These are phyloP conservation scores for Myioborus melanocephalus DNA, from an alignment of 2,797 vertebrate species.

Conservation along the genomic window DNA sequence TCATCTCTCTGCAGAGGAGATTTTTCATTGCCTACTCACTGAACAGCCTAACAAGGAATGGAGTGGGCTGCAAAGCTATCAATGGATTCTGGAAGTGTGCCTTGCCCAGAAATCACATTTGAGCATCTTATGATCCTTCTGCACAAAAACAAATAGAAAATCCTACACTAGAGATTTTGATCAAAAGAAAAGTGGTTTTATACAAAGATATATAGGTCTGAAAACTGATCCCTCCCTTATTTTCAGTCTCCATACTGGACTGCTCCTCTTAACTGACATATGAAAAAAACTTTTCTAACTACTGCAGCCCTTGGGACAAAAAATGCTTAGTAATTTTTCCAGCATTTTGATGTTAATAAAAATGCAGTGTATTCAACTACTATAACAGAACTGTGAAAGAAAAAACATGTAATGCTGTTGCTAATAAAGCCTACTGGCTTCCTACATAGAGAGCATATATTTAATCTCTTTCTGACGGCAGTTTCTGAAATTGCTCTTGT, in stretches of 20 bases:
- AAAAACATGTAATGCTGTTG: not conserved
- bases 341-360: not conserved
- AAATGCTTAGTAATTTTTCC: not conserved
- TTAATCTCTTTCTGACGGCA: not conserved
- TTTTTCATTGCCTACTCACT: slow-evolving; percentile 59
- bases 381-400: not conserved
- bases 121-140: slow-evolving; percentile 17
- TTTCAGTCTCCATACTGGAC: not conserved
- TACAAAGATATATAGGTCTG: not conserved
- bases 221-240: not conserved
- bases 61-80: slow-evolving; percentile 28
- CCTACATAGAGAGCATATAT: not conserved
- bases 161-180: not conserved
- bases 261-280: not conserved
- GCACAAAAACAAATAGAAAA: not conserved
- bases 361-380: not conserved
- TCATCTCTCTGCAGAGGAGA: slow-evolving; percentile 52
- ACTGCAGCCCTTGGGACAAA: not conserved
- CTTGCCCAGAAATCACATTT: slow-evolving; percentile 37
- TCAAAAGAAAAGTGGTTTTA: slow-evolving; percentile 19
- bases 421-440: not conserved
- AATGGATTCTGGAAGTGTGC: slow-evolving; percentile 26
- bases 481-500: not conserved
- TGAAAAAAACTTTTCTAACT: not conserved
- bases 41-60: slow-evolving; percentile 37